Conservation (phyloP, 2,888 invertebrate genomes). For the Romanomermis culicivorax region DNA sequence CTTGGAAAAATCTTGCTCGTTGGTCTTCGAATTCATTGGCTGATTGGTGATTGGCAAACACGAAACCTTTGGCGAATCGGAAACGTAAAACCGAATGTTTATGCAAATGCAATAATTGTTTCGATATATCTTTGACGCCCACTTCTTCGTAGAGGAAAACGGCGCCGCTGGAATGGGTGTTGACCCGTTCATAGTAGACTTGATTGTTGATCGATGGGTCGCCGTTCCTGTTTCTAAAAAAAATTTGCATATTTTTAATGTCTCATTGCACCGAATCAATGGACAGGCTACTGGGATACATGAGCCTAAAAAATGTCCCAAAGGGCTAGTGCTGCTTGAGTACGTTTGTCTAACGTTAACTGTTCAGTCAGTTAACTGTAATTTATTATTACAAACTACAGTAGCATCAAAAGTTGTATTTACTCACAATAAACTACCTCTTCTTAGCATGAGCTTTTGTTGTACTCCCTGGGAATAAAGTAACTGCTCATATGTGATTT, state of each 20-base stretch:
- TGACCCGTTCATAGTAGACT: slow-evolving; percentile 60
- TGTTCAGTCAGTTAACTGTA: no score
- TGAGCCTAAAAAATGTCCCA: no score
- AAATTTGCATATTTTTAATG: no score
- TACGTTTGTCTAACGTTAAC: no score
- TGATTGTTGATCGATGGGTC: slow-evolving; percentile 59
- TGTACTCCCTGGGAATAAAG: no score
- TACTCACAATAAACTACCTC: no score
- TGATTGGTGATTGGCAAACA: slow-evolving; percentile 54
- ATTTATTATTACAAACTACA: no score
- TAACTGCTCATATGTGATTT: no score
- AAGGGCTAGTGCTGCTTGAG: no score
- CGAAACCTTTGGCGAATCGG: slow-evolving; percentile 54
- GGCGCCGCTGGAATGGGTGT: slow-evolving; percentile 53
- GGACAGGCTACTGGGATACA: neutral
- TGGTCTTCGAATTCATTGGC: slow-evolving; percentile 60
- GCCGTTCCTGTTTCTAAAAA: slow-evolving; percentile 46
- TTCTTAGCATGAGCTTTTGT: no score
- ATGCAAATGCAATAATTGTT: slow-evolving; percentile 43
- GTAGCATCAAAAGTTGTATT: no score
- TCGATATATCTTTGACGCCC: slow-evolving; percentile 46
- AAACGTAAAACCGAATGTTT: slow-evolving; percentile 53
- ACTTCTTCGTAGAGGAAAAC: slow-evolving; percentile 55
- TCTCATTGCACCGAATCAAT: neutral
- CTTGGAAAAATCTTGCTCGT: slow-evolving; percentile 51